phyloP scores from a whole-genome alignment of 2,113 vertebrate species.

The Zingel zingel region DNA sequence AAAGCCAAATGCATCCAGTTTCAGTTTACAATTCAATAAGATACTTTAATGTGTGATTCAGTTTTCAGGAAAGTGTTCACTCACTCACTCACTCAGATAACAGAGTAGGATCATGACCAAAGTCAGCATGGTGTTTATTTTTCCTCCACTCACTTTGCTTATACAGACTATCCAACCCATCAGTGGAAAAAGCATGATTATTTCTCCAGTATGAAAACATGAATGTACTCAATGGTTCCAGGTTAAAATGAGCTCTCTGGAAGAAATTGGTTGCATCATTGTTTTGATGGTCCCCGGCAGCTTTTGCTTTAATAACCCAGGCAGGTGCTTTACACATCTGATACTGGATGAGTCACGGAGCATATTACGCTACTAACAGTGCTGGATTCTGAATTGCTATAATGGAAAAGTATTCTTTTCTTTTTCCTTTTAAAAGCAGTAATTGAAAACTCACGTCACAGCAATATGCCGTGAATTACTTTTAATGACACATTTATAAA shows the following conservation, averaged over 20 bases:
- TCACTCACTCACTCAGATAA: background rate
- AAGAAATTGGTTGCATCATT: constrained; percentile 26
- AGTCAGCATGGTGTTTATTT: constrained; percentile 1
- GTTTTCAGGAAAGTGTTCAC: constrained; percentile 8
- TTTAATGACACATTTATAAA: background rate
- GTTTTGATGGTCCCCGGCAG: constrained; percentile 23
- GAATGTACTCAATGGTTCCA: constrained; percentile 1
- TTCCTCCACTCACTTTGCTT: background rate
- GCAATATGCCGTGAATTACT: background rate
- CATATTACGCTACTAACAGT: constrained; percentile 1
- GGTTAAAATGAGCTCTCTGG: constrained; percentile 18
- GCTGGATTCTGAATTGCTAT: background rate
- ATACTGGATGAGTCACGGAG: constrained; percentile 44
- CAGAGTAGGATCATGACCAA: background rate
- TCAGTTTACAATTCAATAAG: background rate
- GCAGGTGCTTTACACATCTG: constrained; percentile 26
- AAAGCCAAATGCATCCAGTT: background rate
- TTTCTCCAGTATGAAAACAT: constrained; percentile 23
- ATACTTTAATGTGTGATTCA: background rate
- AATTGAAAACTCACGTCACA: background rate
- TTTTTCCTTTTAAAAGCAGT: background rate
- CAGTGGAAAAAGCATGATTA: background rate
- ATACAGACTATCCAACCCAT: background rate
- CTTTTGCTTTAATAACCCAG: constrained; percentile 30
- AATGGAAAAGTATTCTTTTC: constrained; percentile 24